Conservation (phyloP, 2,797 vertebrate species). For the Microctenopoma steveboyesi region DNA sequence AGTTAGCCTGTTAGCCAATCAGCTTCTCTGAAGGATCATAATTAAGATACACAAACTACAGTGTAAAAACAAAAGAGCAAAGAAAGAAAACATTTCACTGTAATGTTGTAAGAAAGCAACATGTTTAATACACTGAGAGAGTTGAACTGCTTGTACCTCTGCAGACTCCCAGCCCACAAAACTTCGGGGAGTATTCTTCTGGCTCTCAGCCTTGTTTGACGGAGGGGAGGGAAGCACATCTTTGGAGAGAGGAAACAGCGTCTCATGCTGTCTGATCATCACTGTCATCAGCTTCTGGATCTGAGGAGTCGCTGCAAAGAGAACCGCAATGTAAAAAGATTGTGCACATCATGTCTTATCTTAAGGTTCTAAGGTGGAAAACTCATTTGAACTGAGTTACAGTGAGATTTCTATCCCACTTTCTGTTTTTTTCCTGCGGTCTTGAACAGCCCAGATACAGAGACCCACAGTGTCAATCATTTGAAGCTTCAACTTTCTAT, state of each 20-base stretch:
- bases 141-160: conserved; percentile 72
- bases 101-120: no score
- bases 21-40: no score
- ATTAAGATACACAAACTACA: no score
- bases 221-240: conserved; percentile 81
- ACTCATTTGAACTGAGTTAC: neutral
- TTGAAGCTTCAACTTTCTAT: no score
- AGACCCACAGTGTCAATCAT: no score
- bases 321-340: conserved; percentile 37
- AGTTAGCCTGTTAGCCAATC: no score
- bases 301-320: conserved; percentile 88
- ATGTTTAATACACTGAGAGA: neutral
- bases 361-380: conserved; percentile 5
- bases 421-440: neutral
- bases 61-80: no score
- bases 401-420: neutral
- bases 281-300: conserved; percentile 96
- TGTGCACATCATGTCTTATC: conserved; percentile 15
- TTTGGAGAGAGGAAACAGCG: conserved; percentile 89
- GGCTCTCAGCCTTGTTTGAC: conserved; percentile 77
- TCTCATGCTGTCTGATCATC: conserved; percentile 92
- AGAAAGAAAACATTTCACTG: no score
- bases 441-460: neutral
- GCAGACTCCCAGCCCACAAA: conserved; percentile 95
- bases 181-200: conserved; percentile 87